These are phyloP conservation scores for Baryphthengus martii DNA, from an alignment of 2,113 vertebrate species.

Conservation along the genomic window DNA sequence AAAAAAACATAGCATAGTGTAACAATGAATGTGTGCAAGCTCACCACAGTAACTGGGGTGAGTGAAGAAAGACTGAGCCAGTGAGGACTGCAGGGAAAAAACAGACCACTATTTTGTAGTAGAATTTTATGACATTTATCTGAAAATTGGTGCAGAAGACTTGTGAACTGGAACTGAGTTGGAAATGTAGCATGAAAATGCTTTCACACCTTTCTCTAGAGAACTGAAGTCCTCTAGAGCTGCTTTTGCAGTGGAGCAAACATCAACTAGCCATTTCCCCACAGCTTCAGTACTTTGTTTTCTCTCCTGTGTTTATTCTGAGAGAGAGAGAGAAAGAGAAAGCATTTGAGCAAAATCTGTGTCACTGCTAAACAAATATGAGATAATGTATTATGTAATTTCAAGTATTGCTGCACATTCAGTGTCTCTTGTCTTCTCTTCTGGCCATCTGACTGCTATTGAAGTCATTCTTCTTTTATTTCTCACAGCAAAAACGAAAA, in stretches of 20 bases:
- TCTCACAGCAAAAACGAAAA: neutral
- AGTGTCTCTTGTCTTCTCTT: neutral
- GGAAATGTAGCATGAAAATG: constrained; percentile 25
- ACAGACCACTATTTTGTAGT: neutral
- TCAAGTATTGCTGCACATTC: neutral
- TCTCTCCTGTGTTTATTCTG: neutral
- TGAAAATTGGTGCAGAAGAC: constrained; percentile 14
- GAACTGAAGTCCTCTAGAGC: neutral
- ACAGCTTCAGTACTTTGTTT: neutral
- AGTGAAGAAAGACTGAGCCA: neutral
- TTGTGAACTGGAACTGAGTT: neutral
- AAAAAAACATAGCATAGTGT: neutral
- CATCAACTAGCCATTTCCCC: neutral
- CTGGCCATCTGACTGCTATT: neutral
- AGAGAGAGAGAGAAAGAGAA: neutral
- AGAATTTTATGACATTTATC: constrained; percentile 15
- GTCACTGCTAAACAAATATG: neutral
- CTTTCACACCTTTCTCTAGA: neutral
- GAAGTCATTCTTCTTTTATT: constrained; percentile 1
- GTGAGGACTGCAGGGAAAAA: neutral
- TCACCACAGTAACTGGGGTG: neutral
- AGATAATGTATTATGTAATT: neutral
- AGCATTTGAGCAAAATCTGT: neutral
- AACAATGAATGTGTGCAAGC: neutral
- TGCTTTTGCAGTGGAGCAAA: neutral